Conservation (phyloP, 1,140 invertebrate species). For the Neuroterus valhalla region DNA sequence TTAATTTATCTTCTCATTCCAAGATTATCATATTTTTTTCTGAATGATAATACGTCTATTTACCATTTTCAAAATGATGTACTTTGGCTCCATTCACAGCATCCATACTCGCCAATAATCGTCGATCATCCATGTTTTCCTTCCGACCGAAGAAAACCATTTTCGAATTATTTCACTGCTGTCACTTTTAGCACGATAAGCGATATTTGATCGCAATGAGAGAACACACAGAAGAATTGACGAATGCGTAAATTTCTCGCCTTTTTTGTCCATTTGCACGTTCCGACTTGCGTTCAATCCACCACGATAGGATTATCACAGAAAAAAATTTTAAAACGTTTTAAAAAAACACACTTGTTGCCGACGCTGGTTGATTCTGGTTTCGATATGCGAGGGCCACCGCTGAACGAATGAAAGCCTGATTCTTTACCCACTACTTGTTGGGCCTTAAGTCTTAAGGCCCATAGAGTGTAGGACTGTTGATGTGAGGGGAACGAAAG, state of each 20-base stretch:
- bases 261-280: background rate
- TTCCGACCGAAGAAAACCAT: conserved; percentile 72
- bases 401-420: conserved; percentile 48
- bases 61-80: conserved; percentile 72
- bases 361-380: conserved; percentile 18
- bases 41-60: conserved; percentile 13
- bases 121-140: conserved; percentile 67
- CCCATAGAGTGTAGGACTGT: background rate
- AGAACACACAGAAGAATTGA: conserved; percentile 31
- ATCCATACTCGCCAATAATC: conserved; percentile 68
- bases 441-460: conserved; percentile 45
- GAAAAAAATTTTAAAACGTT: conserved; percentile 37
- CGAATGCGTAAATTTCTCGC: background rate
- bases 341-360: background rate
- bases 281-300: background rate
- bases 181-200: background rate
- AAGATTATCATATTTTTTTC: background rate
- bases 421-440: conserved; percentile 50
- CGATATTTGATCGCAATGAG: background rate
- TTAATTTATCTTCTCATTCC: background rate
- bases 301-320: conserved; percentile 30
- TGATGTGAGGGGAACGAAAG: conserved; percentile 47
- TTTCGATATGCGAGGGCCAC: conserved; percentile 27
- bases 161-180: conserved; percentile 21
- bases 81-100: conserved; percentile 64